A percentile compares a stretch with the other conserved stretches of the same genome.
These are phyloP conservation scores for Harpagoxenus sublaevis DNA, from an alignment of 2,888 invertebrate species.

Conservation along the genomic window DNA sequence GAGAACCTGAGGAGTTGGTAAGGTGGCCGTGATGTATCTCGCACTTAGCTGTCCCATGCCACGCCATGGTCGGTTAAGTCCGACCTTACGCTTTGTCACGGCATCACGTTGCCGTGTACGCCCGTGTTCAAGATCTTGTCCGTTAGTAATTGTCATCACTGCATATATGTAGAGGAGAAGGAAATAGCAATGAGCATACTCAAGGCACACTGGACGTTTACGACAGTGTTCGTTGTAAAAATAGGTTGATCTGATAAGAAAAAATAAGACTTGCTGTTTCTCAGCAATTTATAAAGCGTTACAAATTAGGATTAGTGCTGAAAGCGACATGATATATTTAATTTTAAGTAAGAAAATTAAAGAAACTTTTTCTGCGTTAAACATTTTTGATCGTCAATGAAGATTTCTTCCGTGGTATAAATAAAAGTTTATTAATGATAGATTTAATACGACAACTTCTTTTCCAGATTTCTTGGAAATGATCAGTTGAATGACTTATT, in stretches of 20 bases:
- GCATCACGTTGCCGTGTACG: constrained; percentile 73
- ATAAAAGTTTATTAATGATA: neutral
- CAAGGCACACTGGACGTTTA: constrained; percentile 34
- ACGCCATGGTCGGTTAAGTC: constrained; percentile 68
- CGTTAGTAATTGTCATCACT: constrained; percentile 77
- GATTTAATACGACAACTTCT: neutral
- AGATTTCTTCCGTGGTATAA: neutral
- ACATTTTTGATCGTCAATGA: neutral
- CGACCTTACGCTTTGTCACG: constrained; percentile 72
- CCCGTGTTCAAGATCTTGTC: constrained; percentile 74
- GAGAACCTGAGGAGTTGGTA: constrained; percentile 66
- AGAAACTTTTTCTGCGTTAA: neutral
- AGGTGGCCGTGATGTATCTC: constrained; percentile 84
- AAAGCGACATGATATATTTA: neutral
- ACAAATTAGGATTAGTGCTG: neutral
- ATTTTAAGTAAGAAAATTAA: neutral
- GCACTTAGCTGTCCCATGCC: constrained; percentile 83
- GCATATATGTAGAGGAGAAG: constrained; percentile 49
- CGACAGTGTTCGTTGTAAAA: constrained; percentile 53
- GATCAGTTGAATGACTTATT: constrained; percentile 64
- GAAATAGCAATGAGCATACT: constrained; percentile 56
- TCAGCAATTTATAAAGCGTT: neutral
- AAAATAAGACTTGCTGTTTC: constrained; percentile 10
- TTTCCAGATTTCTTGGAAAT: constrained; percentile 25
- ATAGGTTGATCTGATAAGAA: constrained; percentile 65